phyloP scores from a whole-genome alignment of 2,113 vertebrate genomes.

The Albula glossodonta region DNA sequence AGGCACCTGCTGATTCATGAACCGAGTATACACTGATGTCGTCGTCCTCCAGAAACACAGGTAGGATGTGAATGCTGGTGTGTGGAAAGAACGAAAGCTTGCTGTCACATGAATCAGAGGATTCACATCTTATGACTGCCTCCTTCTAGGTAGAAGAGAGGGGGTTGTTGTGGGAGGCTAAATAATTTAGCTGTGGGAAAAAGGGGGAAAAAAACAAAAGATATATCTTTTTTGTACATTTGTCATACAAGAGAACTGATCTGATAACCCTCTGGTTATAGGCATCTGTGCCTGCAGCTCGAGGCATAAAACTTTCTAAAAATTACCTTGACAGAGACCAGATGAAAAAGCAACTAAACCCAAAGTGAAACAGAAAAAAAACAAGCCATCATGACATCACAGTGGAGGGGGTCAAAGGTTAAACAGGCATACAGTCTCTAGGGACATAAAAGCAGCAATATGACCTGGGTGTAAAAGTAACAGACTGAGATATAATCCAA shows the following conservation, averaged over 20 bases:
- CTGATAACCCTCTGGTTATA: not conserved
- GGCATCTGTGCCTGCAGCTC: not conserved
- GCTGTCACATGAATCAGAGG: too few relatives aligned
- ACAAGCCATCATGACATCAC: not conserved
- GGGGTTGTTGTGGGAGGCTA: too few relatives aligned
- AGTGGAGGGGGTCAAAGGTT: slow-evolving; percentile 8
- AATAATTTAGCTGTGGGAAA: too few relatives aligned
- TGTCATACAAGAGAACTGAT: not conserved
- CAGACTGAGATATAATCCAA: not conserved
- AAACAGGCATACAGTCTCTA: not conserved
- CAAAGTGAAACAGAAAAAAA: not conserved
- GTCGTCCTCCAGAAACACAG: too few relatives aligned
- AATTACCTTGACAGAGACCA: not conserved
- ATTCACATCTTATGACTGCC: too few relatives aligned
- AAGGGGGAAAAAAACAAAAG: too few relatives aligned
- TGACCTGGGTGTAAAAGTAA: not conserved
- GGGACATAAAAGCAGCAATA: not conserved
- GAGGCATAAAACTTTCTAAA: not conserved
- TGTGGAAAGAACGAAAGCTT: too few relatives aligned
- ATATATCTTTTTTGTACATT: not conserved
- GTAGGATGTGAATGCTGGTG: too few relatives aligned
- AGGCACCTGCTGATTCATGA: too few relatives aligned
- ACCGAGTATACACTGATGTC: too few relatives aligned
- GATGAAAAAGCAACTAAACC: not conserved
- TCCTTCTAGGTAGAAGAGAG: too few relatives aligned